Base-by-base conservation (phyloP, 2,797 vertebrate species). In the Gallinago nigripennis region DNA sequence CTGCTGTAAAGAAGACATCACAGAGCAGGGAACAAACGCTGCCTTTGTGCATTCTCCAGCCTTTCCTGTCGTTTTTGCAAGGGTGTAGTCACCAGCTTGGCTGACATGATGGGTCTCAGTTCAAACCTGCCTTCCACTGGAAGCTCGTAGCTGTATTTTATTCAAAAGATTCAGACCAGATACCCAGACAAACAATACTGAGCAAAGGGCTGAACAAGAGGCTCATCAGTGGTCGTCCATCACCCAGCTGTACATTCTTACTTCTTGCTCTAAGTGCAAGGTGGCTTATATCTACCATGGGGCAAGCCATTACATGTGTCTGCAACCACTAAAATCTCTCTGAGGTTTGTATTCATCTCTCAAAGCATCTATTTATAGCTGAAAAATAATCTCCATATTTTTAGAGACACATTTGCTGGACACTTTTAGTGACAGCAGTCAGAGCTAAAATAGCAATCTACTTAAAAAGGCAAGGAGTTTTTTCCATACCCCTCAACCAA, bases 381-480 rank as follows among this genome's bases (percentile, higher is more conserved):
- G 90, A 83, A 96, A 95, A 95, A 79, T 86, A 95, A 95, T 96
- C 69, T 86, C 90, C 1, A 0, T 95, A 96, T 92, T 92, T 96
- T 95, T 96, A 95, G 95, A 81, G 82, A 25, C 50, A 71, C 94
- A 96, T 92, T 92, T 96, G 94, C 80, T 68, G 33, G 69, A 45
- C 41, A 28, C 30, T 92, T 88, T 90, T 75, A 83, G 85, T 57
- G 65, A 81, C 82, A 92, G 73, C 61, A 95, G 87, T 68, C 82
- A 64, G 79, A 92, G 43, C 46, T 75, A 91, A 96, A 95, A 96
- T 95, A 96, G 27, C 80, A 27, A n/a, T 78, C 53, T 35, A 30
- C 61, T 91, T 78, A 54, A 54, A 94, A 86, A 94, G 57, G 27
- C 45, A 16, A 51, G 9, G 57, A 77, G 50, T 16, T 92, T 88